phyloP scores from a whole-genome alignment of 2,888 invertebrate genomes.

The Agonopterix subpropinquella region DNA sequence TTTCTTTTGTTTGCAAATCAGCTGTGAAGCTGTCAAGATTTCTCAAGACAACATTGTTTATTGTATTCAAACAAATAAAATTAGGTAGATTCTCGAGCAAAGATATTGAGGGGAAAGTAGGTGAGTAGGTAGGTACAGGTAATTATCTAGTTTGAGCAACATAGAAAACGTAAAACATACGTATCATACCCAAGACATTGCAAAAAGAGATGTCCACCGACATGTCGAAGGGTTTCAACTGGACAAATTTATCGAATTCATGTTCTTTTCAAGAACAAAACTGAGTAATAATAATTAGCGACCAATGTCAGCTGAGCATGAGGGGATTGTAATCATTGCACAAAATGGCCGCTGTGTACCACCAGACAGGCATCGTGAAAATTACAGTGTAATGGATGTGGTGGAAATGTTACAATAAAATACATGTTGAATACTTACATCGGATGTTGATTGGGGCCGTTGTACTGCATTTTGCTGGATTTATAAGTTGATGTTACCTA shows the following conservation, averaged over 20 bases:
- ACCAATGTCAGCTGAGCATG: slow-evolving; percentile 54
- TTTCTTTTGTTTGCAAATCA: no score
- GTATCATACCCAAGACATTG: no score
- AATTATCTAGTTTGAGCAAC: no score
- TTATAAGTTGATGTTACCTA: slow-evolving; percentile 32
- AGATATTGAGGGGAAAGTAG: no score
- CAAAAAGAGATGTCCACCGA: no score
- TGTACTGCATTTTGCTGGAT: slow-evolving; percentile 65
- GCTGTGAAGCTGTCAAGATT: no score
- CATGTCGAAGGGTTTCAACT: no score
- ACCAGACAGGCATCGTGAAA: slow-evolving; percentile 13
- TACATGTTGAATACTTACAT: slow-evolving; percentile 45
- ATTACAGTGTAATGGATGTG: neutral
- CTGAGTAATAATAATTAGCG: slow-evolving; percentile 10
- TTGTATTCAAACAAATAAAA: neutral
- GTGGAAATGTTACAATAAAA: slow-evolving; percentile 3
- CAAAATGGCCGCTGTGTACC: slow-evolving; percentile 67
- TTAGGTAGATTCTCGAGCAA: neutral
- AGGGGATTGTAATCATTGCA: slow-evolving; percentile 47
- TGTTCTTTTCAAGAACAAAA: no score
- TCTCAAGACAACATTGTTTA: no score
- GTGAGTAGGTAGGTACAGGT: no score
- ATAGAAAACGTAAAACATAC: no score
- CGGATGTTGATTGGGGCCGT: slow-evolving; percentile 70
- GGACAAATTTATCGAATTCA: no score